phyloP scores from a whole-genome alignment of 2,888 invertebrate species.

The Elegia similella region DNA sequence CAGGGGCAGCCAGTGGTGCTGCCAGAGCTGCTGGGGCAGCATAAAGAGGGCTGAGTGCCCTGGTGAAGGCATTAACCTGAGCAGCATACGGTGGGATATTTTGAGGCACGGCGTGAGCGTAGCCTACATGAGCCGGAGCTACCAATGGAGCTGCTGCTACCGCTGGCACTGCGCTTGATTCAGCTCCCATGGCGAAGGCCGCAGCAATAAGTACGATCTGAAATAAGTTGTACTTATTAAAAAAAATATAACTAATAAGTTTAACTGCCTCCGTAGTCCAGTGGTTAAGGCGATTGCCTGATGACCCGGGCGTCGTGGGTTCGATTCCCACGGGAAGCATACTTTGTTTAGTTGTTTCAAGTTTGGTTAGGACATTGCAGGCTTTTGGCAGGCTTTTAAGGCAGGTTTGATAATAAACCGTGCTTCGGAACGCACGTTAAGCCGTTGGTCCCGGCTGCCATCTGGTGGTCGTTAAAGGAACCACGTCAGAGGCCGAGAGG shows the following conservation, averaged over 20 bases:
- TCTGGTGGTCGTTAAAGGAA: no score
- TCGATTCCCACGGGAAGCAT: no score
- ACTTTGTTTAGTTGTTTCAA: no score
- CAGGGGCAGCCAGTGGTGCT: slow-evolving; percentile 18
- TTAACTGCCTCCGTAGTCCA: no score
- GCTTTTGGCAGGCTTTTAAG: no score
- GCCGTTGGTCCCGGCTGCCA: no score
- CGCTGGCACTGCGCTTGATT: slow-evolving; percentile 62
- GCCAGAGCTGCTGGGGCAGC: slow-evolving; percentile 52
- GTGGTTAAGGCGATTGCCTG: no score
- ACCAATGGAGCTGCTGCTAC: slow-evolving; percentile 64
- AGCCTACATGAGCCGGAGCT: slow-evolving; percentile 81
- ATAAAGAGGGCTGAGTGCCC: slow-evolving; percentile 59
- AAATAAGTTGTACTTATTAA: slow-evolving; percentile 23
- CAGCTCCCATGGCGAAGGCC: slow-evolving; percentile 56
- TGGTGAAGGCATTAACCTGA: slow-evolving; percentile 80
- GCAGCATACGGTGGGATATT: slow-evolving; percentile 84
- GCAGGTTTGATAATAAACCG: no score
- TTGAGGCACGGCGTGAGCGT: slow-evolving; percentile 82
- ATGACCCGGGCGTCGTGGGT: no score
- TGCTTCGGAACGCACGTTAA: no score
- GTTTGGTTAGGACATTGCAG: no score
- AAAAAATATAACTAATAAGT: neutral
- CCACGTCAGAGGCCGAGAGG: no score
- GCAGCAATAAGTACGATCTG: slow-evolving; percentile 72